Base-by-base conservation (phyloP, 2,888 invertebrate species). In the Drosophila ustulata region DNA sequence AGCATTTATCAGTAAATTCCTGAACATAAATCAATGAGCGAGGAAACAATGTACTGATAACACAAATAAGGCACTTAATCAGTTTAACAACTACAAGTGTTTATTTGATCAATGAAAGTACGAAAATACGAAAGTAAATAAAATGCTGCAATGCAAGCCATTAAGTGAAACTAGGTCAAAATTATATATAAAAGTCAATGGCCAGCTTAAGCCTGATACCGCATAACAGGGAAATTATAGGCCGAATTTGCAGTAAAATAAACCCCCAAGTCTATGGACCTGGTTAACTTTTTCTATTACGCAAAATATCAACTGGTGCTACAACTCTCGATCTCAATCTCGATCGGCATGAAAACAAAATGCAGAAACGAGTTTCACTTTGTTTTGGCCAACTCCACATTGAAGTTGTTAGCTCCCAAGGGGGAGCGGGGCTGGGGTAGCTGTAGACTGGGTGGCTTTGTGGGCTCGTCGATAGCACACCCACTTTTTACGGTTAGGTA, bases 381-480 rank as follows among this genome's bases (percentile, higher is more conserved):
- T 39, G 43, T 25, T 65, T 56, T 56, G 43, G 39, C 25, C 39
- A 26, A 34, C 47, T 49, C 11, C 25, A 41, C 18, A 25, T 46
- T 26, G 34, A 8, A 39, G 7, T 41, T 13, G 13, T 4, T 37
- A 4, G 37, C 2, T 2, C 2, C 37, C 3, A 4, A 5, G 13
- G 3, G 34, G 6, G 6, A 34, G 25, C 28, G 37, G n/a, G 8
- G 25, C n/a, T 9, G 37, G 56, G 30, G 30, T 0, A 47, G 30
- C 39, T 3, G 13, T 26, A 28, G 30, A 13, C 34, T n/a, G 50
- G 55, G 43, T 39, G 52, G 28, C 25, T 66, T 66, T 41, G 89
- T 80, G 83, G 90, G 84, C 84, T 89, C 89, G 89, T 74, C 83
- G 63, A 59, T 46, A 49, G 71, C 75, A 61, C 82, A 64, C 79